phyloP scores from a whole-genome alignment of 2,113 vertebrate species.

The Gymnorhina tibicen region DNA sequence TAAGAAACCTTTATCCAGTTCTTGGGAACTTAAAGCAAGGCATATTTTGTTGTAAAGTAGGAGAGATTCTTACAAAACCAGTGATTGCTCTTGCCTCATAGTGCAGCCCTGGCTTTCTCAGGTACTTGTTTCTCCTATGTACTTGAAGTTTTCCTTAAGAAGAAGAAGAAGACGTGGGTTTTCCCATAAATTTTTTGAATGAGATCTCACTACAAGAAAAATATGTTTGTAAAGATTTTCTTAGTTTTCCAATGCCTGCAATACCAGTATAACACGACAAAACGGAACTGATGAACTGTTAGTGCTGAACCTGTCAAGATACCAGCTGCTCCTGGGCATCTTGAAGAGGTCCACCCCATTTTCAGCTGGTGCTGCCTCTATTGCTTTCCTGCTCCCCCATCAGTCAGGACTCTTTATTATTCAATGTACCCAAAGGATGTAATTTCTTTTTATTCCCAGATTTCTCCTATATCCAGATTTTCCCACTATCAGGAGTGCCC shows the following conservation, averaged over 20 bases:
- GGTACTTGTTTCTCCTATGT: neutral
- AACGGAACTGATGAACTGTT: neutral
- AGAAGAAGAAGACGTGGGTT: neutral
- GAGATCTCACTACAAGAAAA: neutral
- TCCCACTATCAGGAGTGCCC: neutral
- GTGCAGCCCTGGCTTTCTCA: neutral
- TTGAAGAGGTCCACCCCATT: neutral
- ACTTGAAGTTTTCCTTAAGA: neutral
- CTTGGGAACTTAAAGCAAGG: neutral
- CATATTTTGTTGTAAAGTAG: neutral
- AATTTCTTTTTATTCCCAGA: neutral
- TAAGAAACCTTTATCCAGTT: neutral
- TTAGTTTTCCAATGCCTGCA: neutral
- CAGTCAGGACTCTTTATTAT: neutral
- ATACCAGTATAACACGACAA: neutral
- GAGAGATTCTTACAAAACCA: neutral
- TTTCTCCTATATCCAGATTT: neutral
- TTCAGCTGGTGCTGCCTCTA: neutral
- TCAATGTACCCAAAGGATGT: neutral
- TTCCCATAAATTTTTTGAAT: neutral
- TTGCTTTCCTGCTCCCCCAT: neutral
- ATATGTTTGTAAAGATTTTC: neutral
- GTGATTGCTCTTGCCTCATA: neutral
- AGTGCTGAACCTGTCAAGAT: neutral
- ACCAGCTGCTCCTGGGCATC: neutral